Evolutionary conservation across 2,113 vertebrate species (phyloP), one percentile per base, ranked within the genome.

Genomic region (Macrotis lagotis): DNA sequence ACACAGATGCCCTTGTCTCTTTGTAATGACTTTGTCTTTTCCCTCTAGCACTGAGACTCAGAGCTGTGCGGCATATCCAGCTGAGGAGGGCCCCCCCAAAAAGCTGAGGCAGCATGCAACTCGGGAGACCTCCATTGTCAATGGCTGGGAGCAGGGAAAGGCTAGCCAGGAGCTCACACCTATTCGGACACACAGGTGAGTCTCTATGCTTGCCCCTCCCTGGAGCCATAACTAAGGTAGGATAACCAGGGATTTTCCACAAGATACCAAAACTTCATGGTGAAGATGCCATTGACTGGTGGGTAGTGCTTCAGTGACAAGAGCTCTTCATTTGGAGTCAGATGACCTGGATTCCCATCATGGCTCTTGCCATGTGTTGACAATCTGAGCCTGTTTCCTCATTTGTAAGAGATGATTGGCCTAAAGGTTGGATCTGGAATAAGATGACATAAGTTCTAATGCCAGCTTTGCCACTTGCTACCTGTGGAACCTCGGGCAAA

Each of bases 151-250:
- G 25, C 99, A 98, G 97, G 98, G 96, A 55, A 99, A 98, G 97
- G 96, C 98, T 94, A 98, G 96, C 89, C 98, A 97, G 50, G 98
- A 95, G 52, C 97, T 91, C 91, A 97, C 96, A 28, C 98, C 90
- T 47, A 97, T 93, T 94, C 98, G 98, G 97, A 97, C 98, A 88
- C 98, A 89, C 97, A 99, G 99, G 99, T 99, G 96, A 97, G 99
- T 52, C 1, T 14, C 3, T 11, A 5, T 3, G 3, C 11, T 2
- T 2, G 0, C 28, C 0, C 49, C 49, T 48, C 11, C 37, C 88
- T 51, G 22, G 19, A 83, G 66, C 66, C 6, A 19, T 83, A 22
- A 24, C 66, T 44, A 22, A 7, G 37, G 66, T 22, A n/a, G 66
- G 37, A 7, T 7, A 83, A 19, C 19, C n/a, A 22, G 37, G 16